These are phyloP conservation scores for Tor tambroides DNA, from an alignment of 2,113 vertebrate genomes.

Conservation along the genomic window DNA sequence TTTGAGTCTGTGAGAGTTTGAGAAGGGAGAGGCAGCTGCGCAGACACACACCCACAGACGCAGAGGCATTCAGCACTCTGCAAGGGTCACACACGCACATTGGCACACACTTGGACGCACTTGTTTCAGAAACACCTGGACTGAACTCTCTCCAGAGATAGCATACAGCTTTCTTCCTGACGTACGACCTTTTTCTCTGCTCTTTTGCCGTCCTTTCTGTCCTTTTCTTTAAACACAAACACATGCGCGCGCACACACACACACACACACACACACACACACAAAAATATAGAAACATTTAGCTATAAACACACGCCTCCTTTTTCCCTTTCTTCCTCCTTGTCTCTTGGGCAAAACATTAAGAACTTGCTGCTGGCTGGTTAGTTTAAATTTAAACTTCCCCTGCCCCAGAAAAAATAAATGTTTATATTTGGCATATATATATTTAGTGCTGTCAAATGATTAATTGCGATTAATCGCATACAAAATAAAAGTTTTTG, in stretches of 20 bases:
- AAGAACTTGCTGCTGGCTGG: neutral
- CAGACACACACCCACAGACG: conserved; percentile 11
- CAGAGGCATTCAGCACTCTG: conserved; percentile 45
- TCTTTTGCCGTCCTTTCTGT: neutral
- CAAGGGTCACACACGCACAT: conserved; percentile 40
- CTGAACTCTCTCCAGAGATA: conserved; percentile 17
- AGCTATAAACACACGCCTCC: neutral
- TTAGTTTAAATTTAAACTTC: neutral
- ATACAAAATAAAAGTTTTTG: too few relatives aligned
- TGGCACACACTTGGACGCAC: conserved; percentile 36
- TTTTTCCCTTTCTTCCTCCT: neutral
- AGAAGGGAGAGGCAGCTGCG: neutral
- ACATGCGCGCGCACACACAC: neutral
- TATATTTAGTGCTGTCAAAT: too few relatives aligned
- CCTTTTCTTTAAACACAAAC: neutral
- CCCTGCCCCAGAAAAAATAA: too few relatives aligned
- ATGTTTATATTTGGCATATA: too few relatives aligned
- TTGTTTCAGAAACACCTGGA: conserved; percentile 44
- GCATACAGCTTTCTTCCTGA: conserved; percentile 13
- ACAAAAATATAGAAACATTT: neutral
- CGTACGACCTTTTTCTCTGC: neutral
- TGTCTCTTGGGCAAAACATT: neutral
- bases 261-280: neutral
- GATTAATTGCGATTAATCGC: too few relatives aligned
- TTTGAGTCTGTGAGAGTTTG: neutral